phyloP scores from a whole-genome alignment of 2,113 vertebrate species.

The Pelmatolapia mariae region DNA sequence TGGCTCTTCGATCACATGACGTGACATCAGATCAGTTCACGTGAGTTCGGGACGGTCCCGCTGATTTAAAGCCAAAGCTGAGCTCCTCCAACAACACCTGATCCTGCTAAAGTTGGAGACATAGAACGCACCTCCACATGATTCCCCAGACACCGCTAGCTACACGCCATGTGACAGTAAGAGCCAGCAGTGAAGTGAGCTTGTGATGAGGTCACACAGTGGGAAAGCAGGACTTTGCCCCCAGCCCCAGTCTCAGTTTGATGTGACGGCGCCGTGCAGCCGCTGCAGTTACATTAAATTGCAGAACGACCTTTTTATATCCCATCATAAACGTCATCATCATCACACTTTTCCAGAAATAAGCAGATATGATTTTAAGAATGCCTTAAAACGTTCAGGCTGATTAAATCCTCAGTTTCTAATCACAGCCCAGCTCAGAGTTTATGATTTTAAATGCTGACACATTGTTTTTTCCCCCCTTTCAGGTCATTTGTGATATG shows the following conservation, averaged over 20 bases:
- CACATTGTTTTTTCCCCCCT: neutral
- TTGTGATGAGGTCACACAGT: neutral
- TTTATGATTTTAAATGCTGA: neutral
- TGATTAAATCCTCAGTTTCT: neutral
- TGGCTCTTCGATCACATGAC: neutral
- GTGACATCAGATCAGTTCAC: neutral
- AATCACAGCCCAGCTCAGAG: neutral
- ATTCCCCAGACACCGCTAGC: neutral
- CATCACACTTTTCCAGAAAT: neutral
- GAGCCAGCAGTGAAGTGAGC: neutral
- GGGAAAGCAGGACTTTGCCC: neutral
- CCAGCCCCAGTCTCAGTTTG: neutral
- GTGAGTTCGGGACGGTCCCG: neutral
- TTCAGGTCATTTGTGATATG: neutral
- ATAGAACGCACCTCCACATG: neutral
- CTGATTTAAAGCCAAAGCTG: neutral
- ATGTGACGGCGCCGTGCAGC: neutral
- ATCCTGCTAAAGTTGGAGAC: neutral
- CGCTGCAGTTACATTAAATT: neutral
- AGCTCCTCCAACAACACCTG: neutral
- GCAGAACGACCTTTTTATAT: neutral
- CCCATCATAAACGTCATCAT: neutral
- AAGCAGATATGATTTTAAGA: neutral
- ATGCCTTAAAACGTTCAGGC: neutral
- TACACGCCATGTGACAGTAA: neutral